Evolutionary conservation across 1,140 invertebrate species (phyloP), one percentile per base, ranked within the genome.

Genomic region (Sminthurides bifidus): DNA sequence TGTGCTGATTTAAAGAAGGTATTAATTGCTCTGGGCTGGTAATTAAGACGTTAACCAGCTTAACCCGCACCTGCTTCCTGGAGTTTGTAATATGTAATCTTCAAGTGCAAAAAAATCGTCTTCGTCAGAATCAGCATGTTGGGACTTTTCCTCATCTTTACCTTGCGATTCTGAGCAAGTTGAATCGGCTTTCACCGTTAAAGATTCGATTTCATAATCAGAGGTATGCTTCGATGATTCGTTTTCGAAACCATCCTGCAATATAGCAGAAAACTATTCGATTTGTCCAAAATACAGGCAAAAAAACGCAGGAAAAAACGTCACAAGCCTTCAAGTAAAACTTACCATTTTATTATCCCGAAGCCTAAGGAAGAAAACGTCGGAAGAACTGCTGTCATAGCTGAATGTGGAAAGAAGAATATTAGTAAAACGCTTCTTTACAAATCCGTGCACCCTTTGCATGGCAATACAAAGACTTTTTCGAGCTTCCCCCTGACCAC

Each of bases 401-500:
- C 51, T 27, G 24, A 61, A 61, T 1, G 51, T 57, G 0, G 27
- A 30, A 15, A 53, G 31, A 0, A 61, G 21, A 3, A 57, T 56
- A 31, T 48, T 52, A 38, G 38, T 35, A 31, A 61, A 61, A 4
- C 46, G 44, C 19, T 58, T 58, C 21, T 53, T 51, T 24, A 61
- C 52, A 27, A 61, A 61, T 14, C 35, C 23, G 14, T 61, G 60
- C 12, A 55, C 46, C 2, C 14, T 27, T 12, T 17, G 10, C 1
- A 56, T 33, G 15, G 56, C 54, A 33, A 19, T 4, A 27, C 44
- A 51, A 26, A 27, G 15, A 38, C 14, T 38, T 35, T n/a, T 35
- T 10, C 8, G 8, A n/a, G 8, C 33, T 35, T 35, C n/a, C 33
- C 33, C 33, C 33, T n/a, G 33, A 10, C 33, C 26, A 45, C 58